Evolutionary conservation across 2,113 vertebrate species (phyloP).

Genomic region (Onychorhynchus coronatus): DNA sequence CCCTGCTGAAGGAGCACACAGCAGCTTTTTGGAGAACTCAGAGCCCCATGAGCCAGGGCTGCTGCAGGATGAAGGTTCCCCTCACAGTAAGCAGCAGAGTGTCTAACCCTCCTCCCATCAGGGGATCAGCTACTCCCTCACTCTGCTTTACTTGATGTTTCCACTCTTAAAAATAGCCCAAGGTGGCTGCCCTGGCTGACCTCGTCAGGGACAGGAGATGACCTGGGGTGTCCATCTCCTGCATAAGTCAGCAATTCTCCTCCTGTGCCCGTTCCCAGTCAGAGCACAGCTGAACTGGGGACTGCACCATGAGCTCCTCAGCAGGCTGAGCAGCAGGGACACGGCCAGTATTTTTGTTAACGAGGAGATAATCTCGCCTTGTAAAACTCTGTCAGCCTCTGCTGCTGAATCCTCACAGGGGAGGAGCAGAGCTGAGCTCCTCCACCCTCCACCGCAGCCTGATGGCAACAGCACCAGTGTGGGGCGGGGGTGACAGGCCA

Average conservation of each 20-base stretch:
- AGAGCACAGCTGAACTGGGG: background rate
- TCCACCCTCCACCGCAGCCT: fast-evolving
- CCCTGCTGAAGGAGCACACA: background rate
- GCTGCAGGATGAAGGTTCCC: background rate
- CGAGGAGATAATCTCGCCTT: background rate
- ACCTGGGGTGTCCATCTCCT: background rate
- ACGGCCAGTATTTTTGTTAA: fast-evolving
- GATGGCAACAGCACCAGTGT: fast-evolving
- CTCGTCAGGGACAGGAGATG: background rate
- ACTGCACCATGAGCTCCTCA: background rate
- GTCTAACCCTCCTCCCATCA: background rate
- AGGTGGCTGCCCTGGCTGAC: background rate
- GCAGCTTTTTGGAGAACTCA: background rate
- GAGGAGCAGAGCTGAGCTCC: background rate
- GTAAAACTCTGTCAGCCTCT: background rate
- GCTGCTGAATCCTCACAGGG: fast-evolving
- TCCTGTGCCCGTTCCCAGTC: background rate
- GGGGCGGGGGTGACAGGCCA: background rate
- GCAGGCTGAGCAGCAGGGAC: background rate
- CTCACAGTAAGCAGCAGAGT: fast-evolving
- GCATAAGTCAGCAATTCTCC: background rate
- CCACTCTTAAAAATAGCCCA: conserved; percentile 12
- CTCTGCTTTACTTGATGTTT: background rate
- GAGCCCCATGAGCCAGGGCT: background rate
- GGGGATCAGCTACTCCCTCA: background rate